These are phyloP conservation scores for Scolopax rusticola DNA, from an alignment of 2,797 vertebrate genomes.

Conservation along the genomic window DNA sequence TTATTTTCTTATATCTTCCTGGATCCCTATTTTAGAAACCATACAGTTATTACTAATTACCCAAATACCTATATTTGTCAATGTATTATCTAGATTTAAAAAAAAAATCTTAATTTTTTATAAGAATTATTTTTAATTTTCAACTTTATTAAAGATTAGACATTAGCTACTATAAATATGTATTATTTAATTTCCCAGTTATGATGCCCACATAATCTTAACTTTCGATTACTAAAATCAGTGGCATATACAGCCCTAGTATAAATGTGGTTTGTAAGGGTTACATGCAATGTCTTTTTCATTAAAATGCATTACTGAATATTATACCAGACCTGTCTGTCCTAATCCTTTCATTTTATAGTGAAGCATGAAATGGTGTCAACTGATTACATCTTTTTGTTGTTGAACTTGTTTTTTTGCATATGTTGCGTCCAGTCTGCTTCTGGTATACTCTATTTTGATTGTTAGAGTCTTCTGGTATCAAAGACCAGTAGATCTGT, in stretches of 20 bases:
- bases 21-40: background rate
- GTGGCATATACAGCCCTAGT: fast-evolving
- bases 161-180: background rate
- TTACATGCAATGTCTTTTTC: background rate
- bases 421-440: background rate
- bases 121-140: background rate
- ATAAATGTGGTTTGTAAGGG: background rate
- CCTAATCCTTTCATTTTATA: background rate
- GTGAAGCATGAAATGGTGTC: background rate
- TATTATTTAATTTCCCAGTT: background rate
- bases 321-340: background rate
- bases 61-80: background rate
- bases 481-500: background rate
- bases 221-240: background rate
- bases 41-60: background rate
- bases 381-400: background rate
- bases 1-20: background rate
- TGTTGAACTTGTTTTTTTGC: background rate
- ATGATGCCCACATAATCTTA: background rate
- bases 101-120: background rate
- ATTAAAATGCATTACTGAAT: background rate
- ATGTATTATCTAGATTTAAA: background rate
- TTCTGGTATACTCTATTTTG: background rate
- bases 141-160: background rate
- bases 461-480: background rate